Base-by-base conservation (phyloP, 1,140 invertebrate genomes). In the Aplysia californica region DNA sequence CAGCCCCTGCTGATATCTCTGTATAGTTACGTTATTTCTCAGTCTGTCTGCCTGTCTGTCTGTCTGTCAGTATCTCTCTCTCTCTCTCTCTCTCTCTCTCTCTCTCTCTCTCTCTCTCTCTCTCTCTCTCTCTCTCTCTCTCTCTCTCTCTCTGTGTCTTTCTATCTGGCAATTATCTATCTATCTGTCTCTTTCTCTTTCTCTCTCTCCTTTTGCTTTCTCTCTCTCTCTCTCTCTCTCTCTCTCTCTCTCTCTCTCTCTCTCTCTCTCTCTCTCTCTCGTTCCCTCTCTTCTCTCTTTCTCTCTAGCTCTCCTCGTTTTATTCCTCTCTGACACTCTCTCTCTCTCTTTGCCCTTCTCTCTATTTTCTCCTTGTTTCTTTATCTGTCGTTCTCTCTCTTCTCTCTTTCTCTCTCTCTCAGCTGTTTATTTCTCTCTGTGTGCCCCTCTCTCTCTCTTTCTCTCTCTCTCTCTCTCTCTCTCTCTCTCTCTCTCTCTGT, bases 161-260 rank as follows among this genome's bases (percentile, higher is more conserved):
- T 18, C 10, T 61, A 31, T 6, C 6, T 20, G 29, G 6, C 6
- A 6, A 61, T 18, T 61, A 18, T 61, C 10, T 50, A 50, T 50
- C 10, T 15, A 50, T 15, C n/a, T 50, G 10, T n/a, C 44, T 15
- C n/a, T 50, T 50, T n/a, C n/a, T 50, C 44, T n/a, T 50, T 50
- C 44, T n/a, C n/a, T n/a, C n/a, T n/a, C n/a, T n/a, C n/a, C n/a
- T 50, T 10, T 50, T 50, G 10, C n/a, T 50, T 0, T 98, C 90
- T 83, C 98, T 98, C 0, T 97, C 90, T 97, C 98, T 98, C 85
- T 97, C 97, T 87, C 98, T 98, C 0, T 98, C 4, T 21, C 10
- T 10, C 35, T 26, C 0, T 31, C 21, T 31, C 21, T 10, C 21
- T 33, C 15, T 33, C 15, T 31, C 61, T 31, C 0, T 65, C 83